phyloP scores from a whole-genome alignment of 2,888 invertebrate genomes.

The Vesta saturnalis region DNA sequence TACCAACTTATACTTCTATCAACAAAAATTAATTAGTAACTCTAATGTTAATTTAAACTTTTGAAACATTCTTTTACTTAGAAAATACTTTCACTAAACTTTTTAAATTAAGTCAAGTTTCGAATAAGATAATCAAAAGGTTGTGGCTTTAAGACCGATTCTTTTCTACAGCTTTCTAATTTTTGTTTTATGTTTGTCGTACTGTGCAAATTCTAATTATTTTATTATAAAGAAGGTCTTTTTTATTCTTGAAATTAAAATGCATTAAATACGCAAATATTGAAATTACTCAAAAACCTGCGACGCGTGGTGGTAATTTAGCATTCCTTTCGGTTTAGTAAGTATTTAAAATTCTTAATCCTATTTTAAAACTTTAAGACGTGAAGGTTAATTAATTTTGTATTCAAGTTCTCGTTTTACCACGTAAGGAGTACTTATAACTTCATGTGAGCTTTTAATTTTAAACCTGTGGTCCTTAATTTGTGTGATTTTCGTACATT shows the following conservation, averaged over 20 bases:
- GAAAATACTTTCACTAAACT: background rate
- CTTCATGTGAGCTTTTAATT: too few relatives aligned
- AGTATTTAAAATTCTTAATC: conserved; percentile 17
- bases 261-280: background rate
- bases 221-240: background rate
- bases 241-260: background rate
- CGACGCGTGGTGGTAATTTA: background rate
- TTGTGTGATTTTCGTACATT: too few relatives aligned
- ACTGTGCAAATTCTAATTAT: background rate
- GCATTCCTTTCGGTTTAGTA: too few relatives aligned
- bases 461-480: too few relatives aligned
- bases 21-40: background rate
- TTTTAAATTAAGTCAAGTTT: background rate
- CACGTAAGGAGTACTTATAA: too few relatives aligned
- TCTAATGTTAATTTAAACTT: background rate
- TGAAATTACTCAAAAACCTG: background rate
- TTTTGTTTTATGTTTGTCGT: background rate
- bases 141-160: background rate
- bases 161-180: background rate
- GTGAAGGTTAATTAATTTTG: conserved; percentile 39
- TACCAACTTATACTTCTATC: too few relatives aligned
- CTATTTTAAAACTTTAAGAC: conserved; percentile 35
- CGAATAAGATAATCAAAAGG: background rate
- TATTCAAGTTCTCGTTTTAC: conserved; percentile 28
- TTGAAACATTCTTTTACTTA: background rate